Conservation (phyloP, 2,888 invertebrate species). For the Thymelicus acteon region DNA sequence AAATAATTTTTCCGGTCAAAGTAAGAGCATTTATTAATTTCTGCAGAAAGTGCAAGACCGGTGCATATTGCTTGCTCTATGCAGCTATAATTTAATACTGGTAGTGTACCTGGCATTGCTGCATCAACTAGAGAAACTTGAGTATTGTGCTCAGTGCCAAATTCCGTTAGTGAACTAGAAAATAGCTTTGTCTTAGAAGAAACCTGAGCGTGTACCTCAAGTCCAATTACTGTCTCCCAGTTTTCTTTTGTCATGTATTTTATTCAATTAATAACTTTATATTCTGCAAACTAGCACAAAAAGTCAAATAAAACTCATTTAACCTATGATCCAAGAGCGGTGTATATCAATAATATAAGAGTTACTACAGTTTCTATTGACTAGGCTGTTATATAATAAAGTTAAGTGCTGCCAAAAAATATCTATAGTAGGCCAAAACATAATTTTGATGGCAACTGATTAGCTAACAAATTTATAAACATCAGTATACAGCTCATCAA, state of each 20-base stretch:
- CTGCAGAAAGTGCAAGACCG: constrained; percentile 7
- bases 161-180: constrained; percentile 5
- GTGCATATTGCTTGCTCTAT: constrained; percentile 9
- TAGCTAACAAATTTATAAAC: too few relatives aligned
- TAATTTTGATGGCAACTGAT: too few relatives aligned
- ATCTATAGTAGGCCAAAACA: too few relatives aligned
- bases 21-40: constrained; percentile 7
- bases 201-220: constrained; percentile 9
- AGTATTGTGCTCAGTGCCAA: constrained; percentile 3
- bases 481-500: too few relatives aligned
- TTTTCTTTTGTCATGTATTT: constrained; percentile 5
- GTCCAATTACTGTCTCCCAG: constrained; percentile 1
- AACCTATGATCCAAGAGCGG: constrained; percentile 4
- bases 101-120: constrained; percentile 5
- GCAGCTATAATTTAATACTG: constrained; percentile 3
- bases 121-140: constrained; percentile 10
- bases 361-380: too few relatives aligned
- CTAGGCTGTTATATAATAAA: too few relatives aligned
- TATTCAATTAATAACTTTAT: constrained; percentile 2
- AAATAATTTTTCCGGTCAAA: constrained; percentile 9
- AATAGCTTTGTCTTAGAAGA: constrained; percentile 6
- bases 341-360: constrained; percentile 4
- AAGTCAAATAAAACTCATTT: constrained; percentile 8
- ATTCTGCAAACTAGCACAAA: constrained; percentile 9
- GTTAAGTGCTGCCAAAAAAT: too few relatives aligned